Evolutionary conservation across 1,140 invertebrate genomes (phyloP), one percentile per base, ranked within the genome.

Genomic region (Apis laboriosa): DNA sequence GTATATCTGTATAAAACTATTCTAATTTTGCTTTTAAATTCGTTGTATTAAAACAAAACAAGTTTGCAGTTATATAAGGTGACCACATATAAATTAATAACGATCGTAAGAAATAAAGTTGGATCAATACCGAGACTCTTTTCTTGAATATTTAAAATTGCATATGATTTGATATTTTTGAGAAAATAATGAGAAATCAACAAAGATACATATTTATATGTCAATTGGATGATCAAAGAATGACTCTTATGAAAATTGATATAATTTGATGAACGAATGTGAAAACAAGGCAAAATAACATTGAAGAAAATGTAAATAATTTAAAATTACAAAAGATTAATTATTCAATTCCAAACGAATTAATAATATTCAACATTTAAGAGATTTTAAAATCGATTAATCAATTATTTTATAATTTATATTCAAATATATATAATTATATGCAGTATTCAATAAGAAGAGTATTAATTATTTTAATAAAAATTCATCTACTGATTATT

Each of bases 81-180:
- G 28, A 21, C 21, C 28, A 63, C 21, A 28, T 60, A 53, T 51
- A 68, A 43, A 64, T 24, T 70, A 71, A 53, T 68, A 79, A 55
- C 49, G 34, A 19, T 34, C 60, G 61, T 73, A 74, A 72, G 55
- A 71, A 64, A 60, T 60, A 72, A 17, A 66, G 9, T 12, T 8
- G 75, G 85, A 87, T 87, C 85, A 77, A 87, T 87, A 87, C 73
- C 55, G 11, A 49, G 1, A 58, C 75, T 77, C 73, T n/a, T 84
- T 60, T 24, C n/a, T 68, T 15, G 61, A 84, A 84, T 74, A 80
- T 80, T 87, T 84, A 66, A 43, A 84, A 60, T 74, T 53, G 51
- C 60, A 43, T 70, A 17, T 17, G 58, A 74, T 77, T 77, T 61
- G 53, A 84, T 64, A 67, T 67, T 17, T 64, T 43, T 9, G 15